Conservation (phyloP, 2,888 invertebrate genomes). For the Tholera decimalis region DNA sequence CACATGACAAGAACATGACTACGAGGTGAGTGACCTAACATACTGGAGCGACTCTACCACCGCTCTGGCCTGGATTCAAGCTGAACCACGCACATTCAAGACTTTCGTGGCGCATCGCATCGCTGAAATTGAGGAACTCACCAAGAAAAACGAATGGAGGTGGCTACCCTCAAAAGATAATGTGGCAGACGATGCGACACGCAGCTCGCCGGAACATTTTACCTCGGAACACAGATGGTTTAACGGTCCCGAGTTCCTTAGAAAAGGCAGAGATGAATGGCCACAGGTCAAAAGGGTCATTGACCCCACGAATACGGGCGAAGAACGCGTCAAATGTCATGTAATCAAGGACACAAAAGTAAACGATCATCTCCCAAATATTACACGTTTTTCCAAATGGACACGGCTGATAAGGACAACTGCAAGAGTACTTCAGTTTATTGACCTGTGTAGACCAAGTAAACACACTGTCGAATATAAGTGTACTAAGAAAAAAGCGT, state of each 20-base stretch:
- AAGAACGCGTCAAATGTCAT: no score
- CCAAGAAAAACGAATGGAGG: slow-evolving; percentile 2
- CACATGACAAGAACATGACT: slow-evolving; percentile 11
- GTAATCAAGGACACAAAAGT: no score
- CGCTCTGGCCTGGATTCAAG: slow-evolving; percentile 1
- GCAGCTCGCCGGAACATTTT: slow-evolving; percentile 2
- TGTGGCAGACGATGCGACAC: slow-evolving; percentile 11
- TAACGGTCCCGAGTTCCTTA: not conserved
- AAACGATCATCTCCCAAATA: no score
- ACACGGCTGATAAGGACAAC: no score
- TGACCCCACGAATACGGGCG: no score
- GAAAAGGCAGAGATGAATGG: not conserved
- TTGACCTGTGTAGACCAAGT: no score
- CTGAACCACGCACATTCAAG: slow-evolving; percentile 4
- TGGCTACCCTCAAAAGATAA: slow-evolving; percentile 6
- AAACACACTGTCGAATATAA: no score
- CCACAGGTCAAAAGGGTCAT: not conserved
- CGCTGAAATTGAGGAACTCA: slow-evolving; percentile 6
- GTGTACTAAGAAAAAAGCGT: no score
- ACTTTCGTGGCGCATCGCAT: slow-evolving; percentile 3
- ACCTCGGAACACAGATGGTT: not conserved
- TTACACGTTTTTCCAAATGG: no score
- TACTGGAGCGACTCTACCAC: slow-evolving; percentile 11
- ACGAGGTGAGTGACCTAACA: not conserved
- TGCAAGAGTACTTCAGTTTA: no score